These are phyloP conservation scores for Lepidocyrtinus sp. DNA, from an alignment of 2,888 invertebrate genomes.

Conservation along the genomic window DNA sequence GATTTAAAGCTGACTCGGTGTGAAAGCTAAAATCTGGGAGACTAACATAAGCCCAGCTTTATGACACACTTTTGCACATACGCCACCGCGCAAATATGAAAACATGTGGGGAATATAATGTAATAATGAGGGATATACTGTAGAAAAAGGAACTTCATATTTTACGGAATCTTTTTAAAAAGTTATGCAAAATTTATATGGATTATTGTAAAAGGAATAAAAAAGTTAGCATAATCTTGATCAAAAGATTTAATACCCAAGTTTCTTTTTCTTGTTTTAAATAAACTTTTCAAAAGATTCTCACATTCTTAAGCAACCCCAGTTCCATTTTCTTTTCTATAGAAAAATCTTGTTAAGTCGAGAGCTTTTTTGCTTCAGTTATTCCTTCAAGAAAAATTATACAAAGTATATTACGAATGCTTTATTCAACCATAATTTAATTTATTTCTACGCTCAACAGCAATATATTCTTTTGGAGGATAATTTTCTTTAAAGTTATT, in stretches of 20 bases:
- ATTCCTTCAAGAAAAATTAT: not conserved
- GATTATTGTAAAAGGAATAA: not conserved
- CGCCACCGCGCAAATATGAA: too few species aligned
- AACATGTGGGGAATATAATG: too few species aligned
- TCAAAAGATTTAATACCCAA: not conserved
- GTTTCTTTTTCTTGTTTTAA: not conserved
- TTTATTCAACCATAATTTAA: not conserved
- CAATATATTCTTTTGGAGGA: not conserved
- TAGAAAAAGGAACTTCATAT: too few species aligned
- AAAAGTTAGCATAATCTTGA: not conserved
- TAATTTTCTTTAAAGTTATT: not conserved
- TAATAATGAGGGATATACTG: too few species aligned
- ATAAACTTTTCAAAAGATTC: not conserved
- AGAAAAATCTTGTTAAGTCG: not conserved
- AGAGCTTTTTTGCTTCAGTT: not conserved
- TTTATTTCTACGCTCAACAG: not conserved
- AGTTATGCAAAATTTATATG: not conserved
- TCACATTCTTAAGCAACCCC: not conserved
- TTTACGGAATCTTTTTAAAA: not conserved
- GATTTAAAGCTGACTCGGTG: not conserved
- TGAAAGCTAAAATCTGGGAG: conserved; percentile 32
- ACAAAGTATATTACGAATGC: not conserved
- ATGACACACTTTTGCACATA: not conserved
- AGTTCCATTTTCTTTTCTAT: not conserved
- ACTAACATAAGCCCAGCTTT: conserved; percentile 17